Base-by-base conservation (phyloP, 2,888 invertebrate genomes). In the Stegana nigrithorax region DNA sequence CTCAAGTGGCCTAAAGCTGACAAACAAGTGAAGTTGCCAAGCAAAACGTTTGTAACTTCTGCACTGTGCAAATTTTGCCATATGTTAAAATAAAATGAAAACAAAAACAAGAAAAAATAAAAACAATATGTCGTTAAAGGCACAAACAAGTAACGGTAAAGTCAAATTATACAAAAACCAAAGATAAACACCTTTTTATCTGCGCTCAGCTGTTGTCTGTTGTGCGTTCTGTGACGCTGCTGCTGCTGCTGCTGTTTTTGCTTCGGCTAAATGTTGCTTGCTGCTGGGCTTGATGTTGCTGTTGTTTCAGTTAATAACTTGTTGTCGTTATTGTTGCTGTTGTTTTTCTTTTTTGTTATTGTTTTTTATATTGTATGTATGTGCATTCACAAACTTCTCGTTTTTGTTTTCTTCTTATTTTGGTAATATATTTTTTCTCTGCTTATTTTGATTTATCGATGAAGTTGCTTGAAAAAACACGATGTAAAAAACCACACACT, bases 171-270 rank as follows among this genome's bases (percentile, higher is more conserved):
- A 8, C 36, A 51, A 57, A 44, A 50, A 51, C 42, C 19, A 39
- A 32, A 61, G 60, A 68, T 68, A 65, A 68, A 65, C 68, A 68
- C 68, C 68, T 68, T 68, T 66, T 63, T 63, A 55, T 39, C 55
- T n/a, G n/a, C n/a, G n/a, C 59, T 60, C 67, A 67, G 67, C 67
- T 67, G n/a, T n/a, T n/a, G n/a, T n/a, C n/a, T n/a, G 67, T 67
- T 63, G 44, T 44, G 14, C 7, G 14, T 44, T 42, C 7, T 14
- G 12, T 42, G 62, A 44, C 23, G 66, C 42, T 56, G 36, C n/a
- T 59, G 67, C 21, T 23, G 71, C 21, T 57, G 62, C 17, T 62
- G 45, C 27, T 55, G 60, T 23, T 60, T 57, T 51, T 64, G 66
- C 19, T 60, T 50, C 19, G 4, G 62, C 36, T 59, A n/a, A n/a